Percentiles rank a stretch among this genome's conserved stretches.
These are phyloP conservation scores for Knipowitschia caucasica DNA, from an alignment of 2,797 vertebrate genomes.

Conservation along the genomic window DNA sequence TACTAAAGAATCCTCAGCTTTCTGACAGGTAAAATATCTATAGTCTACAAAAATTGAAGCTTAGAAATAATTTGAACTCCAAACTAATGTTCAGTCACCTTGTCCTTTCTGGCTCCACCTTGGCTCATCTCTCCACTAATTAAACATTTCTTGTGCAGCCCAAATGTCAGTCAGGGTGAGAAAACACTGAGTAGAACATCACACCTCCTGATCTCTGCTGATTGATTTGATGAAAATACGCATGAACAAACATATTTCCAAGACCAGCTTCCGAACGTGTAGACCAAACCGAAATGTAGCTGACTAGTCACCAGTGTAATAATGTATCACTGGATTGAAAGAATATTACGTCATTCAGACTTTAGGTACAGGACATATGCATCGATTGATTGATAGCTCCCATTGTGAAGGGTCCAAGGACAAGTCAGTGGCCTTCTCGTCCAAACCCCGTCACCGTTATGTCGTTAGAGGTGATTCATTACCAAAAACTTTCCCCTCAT, in stretches of 20 bases:
- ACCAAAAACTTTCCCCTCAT: slow-evolving; percentile 23
- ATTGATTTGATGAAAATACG: slow-evolving; percentile 8
- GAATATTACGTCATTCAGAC: no score
- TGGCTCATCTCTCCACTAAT: slow-evolving; percentile 35
- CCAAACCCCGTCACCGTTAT: slow-evolving; percentile 13
- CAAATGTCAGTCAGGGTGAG: slow-evolving; percentile 35
- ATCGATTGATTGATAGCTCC: slow-evolving; percentile 14
- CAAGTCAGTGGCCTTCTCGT: slow-evolving; percentile 31
- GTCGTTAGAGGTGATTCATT: slow-evolving; percentile 51
- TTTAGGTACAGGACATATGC: background rate
- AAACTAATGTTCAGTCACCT: slow-evolving; percentile 19
- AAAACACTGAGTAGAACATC: slow-evolving; percentile 22
- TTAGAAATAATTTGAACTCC: slow-evolving; percentile 12
- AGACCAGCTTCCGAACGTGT: background rate
- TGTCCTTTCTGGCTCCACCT: slow-evolving; percentile 30
- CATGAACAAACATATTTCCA: background rate
- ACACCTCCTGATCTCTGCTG: slow-evolving; percentile 12
- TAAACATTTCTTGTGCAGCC: slow-evolving; percentile 31
- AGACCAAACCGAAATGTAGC: background rate
- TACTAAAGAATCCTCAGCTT: no score
- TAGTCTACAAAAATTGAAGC: slow-evolving; percentile 12
- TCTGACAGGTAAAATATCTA: slow-evolving; percentile 11
- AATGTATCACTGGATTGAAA: no score
- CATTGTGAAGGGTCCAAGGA: slow-evolving; percentile 31
- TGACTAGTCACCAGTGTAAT: no score